Evolutionary conservation across 2,888 invertebrate genomes (phyloP).

Genomic region (Agonopterix subpropinquella): DNA sequence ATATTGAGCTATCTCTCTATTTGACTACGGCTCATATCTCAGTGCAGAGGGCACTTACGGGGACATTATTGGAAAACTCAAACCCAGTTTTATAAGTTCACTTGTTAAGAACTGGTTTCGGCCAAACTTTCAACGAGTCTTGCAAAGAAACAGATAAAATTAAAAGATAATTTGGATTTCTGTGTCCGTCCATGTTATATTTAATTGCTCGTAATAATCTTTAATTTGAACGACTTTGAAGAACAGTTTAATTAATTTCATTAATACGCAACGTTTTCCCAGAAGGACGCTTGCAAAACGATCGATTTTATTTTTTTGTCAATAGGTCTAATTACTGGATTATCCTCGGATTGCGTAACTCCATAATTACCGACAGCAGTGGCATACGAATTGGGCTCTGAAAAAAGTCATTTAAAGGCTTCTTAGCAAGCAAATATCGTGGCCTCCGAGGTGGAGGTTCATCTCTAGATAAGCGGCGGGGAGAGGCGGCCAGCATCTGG

Average conservation of each 20-base stretch:
- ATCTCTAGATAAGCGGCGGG: conserved; percentile 57
- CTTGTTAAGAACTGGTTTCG: conserved; percentile 5
- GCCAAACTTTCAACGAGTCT: neutral
- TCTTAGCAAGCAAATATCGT: conserved; percentile 53
- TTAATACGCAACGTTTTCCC: neutral
- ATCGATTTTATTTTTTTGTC: conserved; percentile 29
- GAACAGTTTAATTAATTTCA: neutral
- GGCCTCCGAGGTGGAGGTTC: conserved; percentile 52
- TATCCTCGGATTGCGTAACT: conserved; percentile 20
- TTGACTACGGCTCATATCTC: conserved; percentile 66
- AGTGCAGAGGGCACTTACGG: conserved; percentile 50
- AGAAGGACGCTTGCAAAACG: conserved; percentile 13
- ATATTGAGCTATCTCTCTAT: conserved; percentile 60
- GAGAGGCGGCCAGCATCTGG: conserved; percentile 60
- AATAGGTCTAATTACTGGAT: conserved; percentile 39
- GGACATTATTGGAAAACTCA: conserved; percentile 59
- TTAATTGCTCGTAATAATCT: conserved; percentile 4
- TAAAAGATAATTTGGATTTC: neutral
- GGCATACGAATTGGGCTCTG: conserved; percentile 40
- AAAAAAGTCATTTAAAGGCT: conserved; percentile 49
- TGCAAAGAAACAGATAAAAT: neutral
- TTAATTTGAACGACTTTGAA: conserved; percentile 1
- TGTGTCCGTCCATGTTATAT: neutral
- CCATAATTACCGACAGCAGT: conserved; percentile 36
- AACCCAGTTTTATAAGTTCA: conserved; percentile 30